These are phyloP conservation scores for Cheilosia vernalis DNA, from an alignment of 2,888 invertebrate species.

Conservation along the genomic window DNA sequence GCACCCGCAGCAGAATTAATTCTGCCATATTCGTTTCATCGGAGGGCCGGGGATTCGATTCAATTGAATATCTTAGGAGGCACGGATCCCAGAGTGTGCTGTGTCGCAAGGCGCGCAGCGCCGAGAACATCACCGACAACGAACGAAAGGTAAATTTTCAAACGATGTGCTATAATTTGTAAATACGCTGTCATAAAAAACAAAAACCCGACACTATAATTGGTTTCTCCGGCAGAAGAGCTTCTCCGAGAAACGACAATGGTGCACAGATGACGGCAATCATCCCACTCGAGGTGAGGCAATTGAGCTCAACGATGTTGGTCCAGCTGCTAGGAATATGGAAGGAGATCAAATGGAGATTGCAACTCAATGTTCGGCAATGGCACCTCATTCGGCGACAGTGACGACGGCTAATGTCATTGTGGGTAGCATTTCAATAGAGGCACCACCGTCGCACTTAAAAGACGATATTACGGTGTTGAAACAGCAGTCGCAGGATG, in stretches of 20 bases:
- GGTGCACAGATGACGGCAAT: conserved; percentile 80
- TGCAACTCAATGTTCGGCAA: conserved; percentile 76
- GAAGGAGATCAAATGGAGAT: conserved; percentile 75
- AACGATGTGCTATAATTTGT: conserved; percentile 27
- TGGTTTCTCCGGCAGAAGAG: conserved; percentile 79
- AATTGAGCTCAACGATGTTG: conserved; percentile 65
- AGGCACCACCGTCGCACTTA: conserved; percentile 82
- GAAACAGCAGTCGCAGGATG: conserved; percentile 58
- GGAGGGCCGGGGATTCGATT: conserved; percentile 90
- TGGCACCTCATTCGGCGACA: conserved; percentile 79
- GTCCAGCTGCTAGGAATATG: conserved; percentile 15
- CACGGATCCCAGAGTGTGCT: conserved; percentile 92
- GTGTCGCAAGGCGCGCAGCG: conserved; percentile 91
- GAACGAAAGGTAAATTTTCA: conserved; percentile 81
- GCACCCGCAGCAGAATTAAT: conserved; percentile 90
- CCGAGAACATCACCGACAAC: conserved; percentile 86
- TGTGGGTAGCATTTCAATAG: conserved; percentile 82
- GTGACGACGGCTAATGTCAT: conserved; percentile 81
- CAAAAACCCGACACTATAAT: conserved; percentile 12
- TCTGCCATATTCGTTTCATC: conserved; percentile 93
- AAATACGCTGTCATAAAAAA: conserved; percentile 13
- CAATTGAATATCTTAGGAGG: conserved; percentile 90
- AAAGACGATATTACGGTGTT: conserved; percentile 77
- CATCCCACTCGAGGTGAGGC: conserved; percentile 51
- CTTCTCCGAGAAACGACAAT: conserved; percentile 81